Evolutionary conservation across 2,888 invertebrate species (phyloP).

Genomic region (Rutpela maculata): DNA sequence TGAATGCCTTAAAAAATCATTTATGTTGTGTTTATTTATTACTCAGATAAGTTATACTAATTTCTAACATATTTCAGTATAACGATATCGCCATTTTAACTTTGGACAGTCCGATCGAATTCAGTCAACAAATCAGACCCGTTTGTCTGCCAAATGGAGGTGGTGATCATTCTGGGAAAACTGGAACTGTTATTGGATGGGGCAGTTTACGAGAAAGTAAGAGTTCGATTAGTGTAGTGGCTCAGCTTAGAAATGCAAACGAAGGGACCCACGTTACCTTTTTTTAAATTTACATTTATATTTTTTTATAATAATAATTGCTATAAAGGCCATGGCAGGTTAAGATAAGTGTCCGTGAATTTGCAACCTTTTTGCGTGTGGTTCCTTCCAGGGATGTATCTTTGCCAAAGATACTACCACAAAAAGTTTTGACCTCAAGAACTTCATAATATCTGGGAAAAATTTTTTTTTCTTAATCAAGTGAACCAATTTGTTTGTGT

Average conservation of each 20-base stretch:
- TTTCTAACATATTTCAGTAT: slow-evolving; percentile 77
- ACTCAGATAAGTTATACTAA: slow-evolving; percentile 11
- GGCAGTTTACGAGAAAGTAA: slow-evolving; percentile 87
- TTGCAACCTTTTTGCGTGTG: too few relatives aligned
- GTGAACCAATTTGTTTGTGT: too few relatives aligned
- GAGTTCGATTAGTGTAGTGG: not conserved
- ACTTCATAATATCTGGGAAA: too few relatives aligned
- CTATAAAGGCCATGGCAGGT: too few relatives aligned
- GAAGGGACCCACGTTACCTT: not conserved
- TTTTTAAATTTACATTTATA: not conserved
- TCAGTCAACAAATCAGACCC: slow-evolving; percentile 83
- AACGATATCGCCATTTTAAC: slow-evolving; percentile 90
- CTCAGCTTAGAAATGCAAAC: not conserved
- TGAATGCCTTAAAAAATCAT: too few relatives aligned
- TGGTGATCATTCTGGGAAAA: slow-evolving; percentile 80
- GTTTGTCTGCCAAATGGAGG: slow-evolving; percentile 82
- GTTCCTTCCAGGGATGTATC: too few relatives aligned
- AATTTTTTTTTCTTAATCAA: too few relatives aligned
- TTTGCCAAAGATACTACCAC: too few relatives aligned
- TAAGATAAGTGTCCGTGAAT: too few relatives aligned
- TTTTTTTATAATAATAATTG: too few relatives aligned
- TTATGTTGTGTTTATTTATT: not conserved
- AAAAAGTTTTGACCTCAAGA: too few relatives aligned
- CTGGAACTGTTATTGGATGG: slow-evolving; percentile 92
- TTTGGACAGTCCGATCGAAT: slow-evolving; percentile 84